Evolutionary conservation across 2,797 vertebrate species (phyloP), one percentile per base, ranked within the genome.

Genomic region (Anas flavirostris): DNA sequence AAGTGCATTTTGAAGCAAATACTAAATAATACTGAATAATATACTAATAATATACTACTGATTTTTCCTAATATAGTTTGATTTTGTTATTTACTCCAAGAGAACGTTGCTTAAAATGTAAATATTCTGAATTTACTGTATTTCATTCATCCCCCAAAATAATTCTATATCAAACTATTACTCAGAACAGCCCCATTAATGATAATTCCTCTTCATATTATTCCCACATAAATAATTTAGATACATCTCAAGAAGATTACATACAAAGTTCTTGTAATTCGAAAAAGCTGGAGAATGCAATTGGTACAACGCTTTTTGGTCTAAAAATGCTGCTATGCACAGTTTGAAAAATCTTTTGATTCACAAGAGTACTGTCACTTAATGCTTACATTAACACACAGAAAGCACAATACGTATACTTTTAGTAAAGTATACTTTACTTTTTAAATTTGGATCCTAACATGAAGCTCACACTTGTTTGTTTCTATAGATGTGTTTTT

Each of bases 1-100:
- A 96, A 97, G 90, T 58, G 80, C 75, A 90, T 95, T 96, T 96
- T 95, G 92, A 97, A 97, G 91, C 82, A 97, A 97, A 96, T 83
- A 92, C 48, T 94, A 96, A 91, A 91, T 95, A 97, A 96, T 88
- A 48, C 46, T 14, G 48, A 50, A 25, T 52, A 26, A 52, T 14
- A 39, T 89, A 90, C 76, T 93, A 50, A 25, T 52, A 52, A 52
- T 25, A 39, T 89, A 90, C 76, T 93, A 80, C 48, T 79, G 84
- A 64, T 95, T 87, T 88, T 89, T 83, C 77, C 69, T 48, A 62
- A 43, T 37, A 56, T 53, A 72, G 50, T 52, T 52, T 58, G 21
- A 70, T 84, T 62, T 95, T 96, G 72, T 81, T 91, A 95, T 70
- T 87, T 63, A 67, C 44, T 85, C 52, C 72, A 84, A 58, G 12